Evolutionary conservation across 2,113 vertebrate genomes (phyloP).

Genomic region (Athene noctua): DNA sequence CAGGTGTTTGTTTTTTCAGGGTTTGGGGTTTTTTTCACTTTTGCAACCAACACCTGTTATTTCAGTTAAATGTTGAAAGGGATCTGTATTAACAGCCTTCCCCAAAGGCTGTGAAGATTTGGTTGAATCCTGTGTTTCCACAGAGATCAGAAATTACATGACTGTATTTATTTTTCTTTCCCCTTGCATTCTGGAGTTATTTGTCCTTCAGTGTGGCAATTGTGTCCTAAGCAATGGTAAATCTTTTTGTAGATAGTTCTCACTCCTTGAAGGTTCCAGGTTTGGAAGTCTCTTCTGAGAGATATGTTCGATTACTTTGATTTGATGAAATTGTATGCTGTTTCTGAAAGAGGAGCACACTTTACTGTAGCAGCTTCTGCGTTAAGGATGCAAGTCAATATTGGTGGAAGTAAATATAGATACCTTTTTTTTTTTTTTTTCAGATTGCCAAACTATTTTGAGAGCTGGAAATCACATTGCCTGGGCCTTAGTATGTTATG

Average conservation of each 20-base stretch:
- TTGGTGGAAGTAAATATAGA: neutral
- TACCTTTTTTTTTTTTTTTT: neutral
- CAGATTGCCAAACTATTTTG: neutral
- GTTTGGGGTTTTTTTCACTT: neutral
- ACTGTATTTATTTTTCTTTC: neutral
- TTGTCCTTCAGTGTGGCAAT: neutral
- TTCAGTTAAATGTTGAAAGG: neutral
- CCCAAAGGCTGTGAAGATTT: neutral
- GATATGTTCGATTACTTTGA: neutral
- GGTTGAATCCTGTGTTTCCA: neutral
- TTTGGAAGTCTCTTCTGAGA: neutral
- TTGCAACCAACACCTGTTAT: neutral
- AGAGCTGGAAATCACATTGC: neutral
- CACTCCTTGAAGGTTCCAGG: neutral
- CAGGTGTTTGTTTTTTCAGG: rapidly evolving
- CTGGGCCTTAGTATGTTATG: neutral
- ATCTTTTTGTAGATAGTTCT: neutral
- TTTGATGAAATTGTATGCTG: neutral
- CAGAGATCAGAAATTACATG: neutral
- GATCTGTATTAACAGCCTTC: neutral
- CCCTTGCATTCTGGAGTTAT: neutral
- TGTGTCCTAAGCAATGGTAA: neutral
- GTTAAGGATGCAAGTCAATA: neutral
- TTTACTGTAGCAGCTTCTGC: neutral
- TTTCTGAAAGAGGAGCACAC: neutral